Evolutionary conservation across 2,888 invertebrate species (phyloP).

Genomic region (Crepidodera aurea): DNA sequence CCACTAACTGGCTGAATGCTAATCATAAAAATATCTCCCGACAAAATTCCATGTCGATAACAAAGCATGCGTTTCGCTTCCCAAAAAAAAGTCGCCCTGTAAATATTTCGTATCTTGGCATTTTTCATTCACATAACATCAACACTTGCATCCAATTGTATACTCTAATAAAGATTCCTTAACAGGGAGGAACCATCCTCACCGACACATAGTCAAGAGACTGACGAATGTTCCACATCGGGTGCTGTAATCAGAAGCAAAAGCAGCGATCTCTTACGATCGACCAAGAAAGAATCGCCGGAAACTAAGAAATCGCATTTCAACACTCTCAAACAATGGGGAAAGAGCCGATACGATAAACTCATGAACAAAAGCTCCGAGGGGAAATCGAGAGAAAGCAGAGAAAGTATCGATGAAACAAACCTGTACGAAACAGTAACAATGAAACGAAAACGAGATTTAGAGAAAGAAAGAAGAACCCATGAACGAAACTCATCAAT

Average conservation of each 20-base stretch:
- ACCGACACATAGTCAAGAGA: slow-evolving; percentile 54
- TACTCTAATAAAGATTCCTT: slow-evolving; percentile 44
- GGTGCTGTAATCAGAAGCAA: slow-evolving; percentile 71
- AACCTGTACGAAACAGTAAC: slow-evolving; percentile 74
- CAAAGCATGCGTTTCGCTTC: slow-evolving; percentile 43
- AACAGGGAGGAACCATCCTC: slow-evolving; percentile 57
- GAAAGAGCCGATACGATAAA: slow-evolving; percentile 78
- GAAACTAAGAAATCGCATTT: slow-evolving; percentile 75
- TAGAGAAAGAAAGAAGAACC: slow-evolving; percentile 71
- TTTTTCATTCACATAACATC: slow-evolving; percentile 36
- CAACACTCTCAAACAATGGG: slow-evolving; percentile 86
- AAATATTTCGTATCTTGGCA: slow-evolving; percentile 40
- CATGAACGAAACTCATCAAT: slow-evolving; percentile 79
- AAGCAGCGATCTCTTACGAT: slow-evolving; percentile 78
- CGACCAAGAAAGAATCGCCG: slow-evolving; percentile 66
- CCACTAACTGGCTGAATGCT: slow-evolving; percentile 37
- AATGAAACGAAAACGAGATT: slow-evolving; percentile 65
- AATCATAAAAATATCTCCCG: slow-evolving; percentile 36
- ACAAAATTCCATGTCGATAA: slow-evolving; percentile 33
- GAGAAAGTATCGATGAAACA: slow-evolving; percentile 66
- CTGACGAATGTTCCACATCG: slow-evolving; percentile 62
- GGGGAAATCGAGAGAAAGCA: slow-evolving; percentile 61
- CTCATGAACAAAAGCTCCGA: slow-evolving; percentile 74
- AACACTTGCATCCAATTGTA: slow-evolving; percentile 38
- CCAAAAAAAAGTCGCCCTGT: slow-evolving; percentile 31